These are phyloP conservation scores for Ursus arctos DNA, from an alignment of 2,113 vertebrate genomes.

Conservation along the genomic window DNA sequence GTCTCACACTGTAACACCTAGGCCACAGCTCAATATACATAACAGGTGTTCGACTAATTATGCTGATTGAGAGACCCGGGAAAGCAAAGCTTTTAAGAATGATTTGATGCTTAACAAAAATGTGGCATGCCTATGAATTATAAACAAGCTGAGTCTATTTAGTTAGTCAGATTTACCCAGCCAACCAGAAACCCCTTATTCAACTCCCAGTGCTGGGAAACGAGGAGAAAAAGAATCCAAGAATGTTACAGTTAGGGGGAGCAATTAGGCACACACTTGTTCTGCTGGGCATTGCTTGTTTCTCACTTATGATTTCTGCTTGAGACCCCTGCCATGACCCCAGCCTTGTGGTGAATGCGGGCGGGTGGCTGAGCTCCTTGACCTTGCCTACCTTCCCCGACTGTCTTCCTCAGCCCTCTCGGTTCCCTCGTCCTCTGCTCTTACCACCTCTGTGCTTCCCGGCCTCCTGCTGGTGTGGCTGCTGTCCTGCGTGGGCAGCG, in stretches of 20 bases:
- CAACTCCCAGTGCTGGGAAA: neutral
- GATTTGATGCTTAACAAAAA: conserved; percentile 61
- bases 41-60: conserved; percentile 72
- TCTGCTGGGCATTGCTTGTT: neutral
- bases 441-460: no score
- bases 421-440: neutral
- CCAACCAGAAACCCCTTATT: neutral
- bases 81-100: conserved; percentile 73
- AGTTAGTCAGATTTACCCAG: conserved; percentile 62
- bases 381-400: fast-evolving
- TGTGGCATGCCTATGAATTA: conserved; percentile 41
- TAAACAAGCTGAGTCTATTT: conserved; percentile 52
- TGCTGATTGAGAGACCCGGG: conserved; percentile 63
- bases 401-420: neutral
- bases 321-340: neutral
- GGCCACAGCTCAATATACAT: neutral
- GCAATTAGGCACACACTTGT: neutral
- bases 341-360: neutral
- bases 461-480: neutral
- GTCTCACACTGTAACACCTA: neutral
- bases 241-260: neutral
- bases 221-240: conserved; percentile 2
- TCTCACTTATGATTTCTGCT: conserved; percentile 4
- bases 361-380: neutral
- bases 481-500: neutral